Evolutionary conservation across 2,797 vertebrate genomes (phyloP).

Genomic region (Myoxocephalus aenaeus): DNA sequence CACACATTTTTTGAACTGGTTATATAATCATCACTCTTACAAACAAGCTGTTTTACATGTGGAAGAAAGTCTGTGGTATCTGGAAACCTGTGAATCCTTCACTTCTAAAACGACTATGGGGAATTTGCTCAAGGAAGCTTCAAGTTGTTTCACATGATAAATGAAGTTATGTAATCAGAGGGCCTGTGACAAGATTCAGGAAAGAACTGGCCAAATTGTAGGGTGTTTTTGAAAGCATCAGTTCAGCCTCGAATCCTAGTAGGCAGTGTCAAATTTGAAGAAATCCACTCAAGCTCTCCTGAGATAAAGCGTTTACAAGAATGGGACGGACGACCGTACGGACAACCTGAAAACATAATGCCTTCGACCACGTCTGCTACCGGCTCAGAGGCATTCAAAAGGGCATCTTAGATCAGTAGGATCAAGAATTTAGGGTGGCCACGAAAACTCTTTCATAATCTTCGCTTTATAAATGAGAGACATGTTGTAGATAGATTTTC

Average conservation of each 20-base stretch:
- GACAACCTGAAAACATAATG: neutral
- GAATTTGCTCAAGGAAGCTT: conserved; percentile 31
- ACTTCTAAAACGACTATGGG: conserved; percentile 10
- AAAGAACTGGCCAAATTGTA: neutral
- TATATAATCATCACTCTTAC: conserved; percentile 34
- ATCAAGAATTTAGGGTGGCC: conserved; percentile 14
- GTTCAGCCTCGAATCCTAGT: too few species aligned
- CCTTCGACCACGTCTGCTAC: neutral
- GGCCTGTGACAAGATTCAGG: conserved; percentile 10
- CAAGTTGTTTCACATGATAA: conserved; percentile 27
- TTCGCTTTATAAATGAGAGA: neutral
- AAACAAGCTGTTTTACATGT: conserved; percentile 39
- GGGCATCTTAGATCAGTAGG: neutral
- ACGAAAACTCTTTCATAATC: neutral
- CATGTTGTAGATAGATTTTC: neutral
- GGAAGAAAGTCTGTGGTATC: neutral
- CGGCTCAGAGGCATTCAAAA: neutral
- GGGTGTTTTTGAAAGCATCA: too few species aligned
- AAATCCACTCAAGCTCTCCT: too few species aligned
- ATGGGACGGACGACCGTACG: too few species aligned
- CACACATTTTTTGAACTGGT: neutral
- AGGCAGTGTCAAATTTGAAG: neutral
- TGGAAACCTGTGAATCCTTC: conserved; percentile 11
- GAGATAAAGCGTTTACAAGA: neutral
- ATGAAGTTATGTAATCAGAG: conserved; percentile 37